Base-by-base conservation (phyloP, 2,113 vertebrate genomes). In the Lycaon pictus region DNA sequence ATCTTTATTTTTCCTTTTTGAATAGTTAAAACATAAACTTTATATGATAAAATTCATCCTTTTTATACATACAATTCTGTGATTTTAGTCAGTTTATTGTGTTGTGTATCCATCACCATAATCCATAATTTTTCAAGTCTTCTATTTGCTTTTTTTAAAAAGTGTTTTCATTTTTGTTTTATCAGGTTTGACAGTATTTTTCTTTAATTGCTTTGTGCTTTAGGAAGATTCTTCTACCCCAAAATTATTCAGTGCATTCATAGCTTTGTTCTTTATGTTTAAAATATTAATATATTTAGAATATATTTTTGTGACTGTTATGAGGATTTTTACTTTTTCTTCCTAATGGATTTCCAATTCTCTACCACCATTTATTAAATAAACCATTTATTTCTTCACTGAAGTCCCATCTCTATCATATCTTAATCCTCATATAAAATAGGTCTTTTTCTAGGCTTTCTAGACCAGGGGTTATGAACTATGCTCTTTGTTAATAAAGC, bases 251-350 rank as follows among this genome's bases (percentile, higher is more conserved):
- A 53, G 11, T 85, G 80, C 19, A 37, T 53, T 95, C 32, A 81
- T 37, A 91, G 72, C 22, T 72, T 80, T 86, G 9, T 37, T 90
- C 74, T 92, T 77, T 37, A 20, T 85, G 29, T 95, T 90, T 67
- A 58, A 81, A 65, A 35, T 11, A 74, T 77, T 55, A 80, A 72
- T 80, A n/a, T 11, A 90, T 90, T 90, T 90, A 65, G n/a, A 93
- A 25, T 90, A 29, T 80, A 65, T 69, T 37, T 96, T 86, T 72
- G 71, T 86, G 13, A 80, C 20, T 91, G 53, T 8, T 91, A 25
- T 86, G 37, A 86, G 53, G n/a, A 17, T 80, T 79, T 93, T 93
- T 43, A 63, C 74, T 92, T 88, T 79, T 88, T 72, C 62, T 79
- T 90, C 22, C 7, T 84, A 90, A 29, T 72, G 29, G 63, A n/a